Evolutionary conservation across 2,113 vertebrate species (phyloP).

Genomic region (Sinocyclocheilus anophthalmus): DNA sequence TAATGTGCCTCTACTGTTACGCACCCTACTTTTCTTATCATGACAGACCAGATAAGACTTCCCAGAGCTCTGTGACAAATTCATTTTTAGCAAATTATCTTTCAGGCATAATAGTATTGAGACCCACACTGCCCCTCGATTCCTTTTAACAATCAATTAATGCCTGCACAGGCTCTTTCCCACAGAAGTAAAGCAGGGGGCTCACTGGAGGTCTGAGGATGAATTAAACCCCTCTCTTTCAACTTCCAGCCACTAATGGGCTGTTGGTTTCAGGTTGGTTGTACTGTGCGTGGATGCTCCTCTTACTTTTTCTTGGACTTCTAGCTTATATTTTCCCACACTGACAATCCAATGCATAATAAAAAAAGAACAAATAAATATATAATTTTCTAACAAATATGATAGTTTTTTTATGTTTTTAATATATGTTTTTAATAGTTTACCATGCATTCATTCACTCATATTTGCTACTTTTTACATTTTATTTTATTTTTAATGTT

Average conservation of each 20-base stretch:
- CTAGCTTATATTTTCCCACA: background rate
- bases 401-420: no score
- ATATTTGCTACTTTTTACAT: no score
- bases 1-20: slow-evolving; percentile 45
- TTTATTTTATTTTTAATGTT: no score
- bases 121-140: slow-evolving; percentile 26
- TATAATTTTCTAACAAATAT: no score
- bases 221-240: slow-evolving; percentile 15
- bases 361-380: background rate
- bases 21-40: slow-evolving; percentile 68
- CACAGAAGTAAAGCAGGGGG: background rate
- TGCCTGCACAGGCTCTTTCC: slow-evolving; percentile 50
- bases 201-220: slow-evolving; percentile 12
- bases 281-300: background rate
- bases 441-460: no score
- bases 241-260: slow-evolving; percentile 4
- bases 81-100: slow-evolving; percentile 69
- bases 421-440: no score
- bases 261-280: slow-evolving; percentile 39
- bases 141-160: slow-evolving; percentile 77
- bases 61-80: slow-evolving; percentile 65
- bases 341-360: background rate
- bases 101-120: slow-evolving; percentile 65
- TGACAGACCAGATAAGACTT: slow-evolving; percentile 57
- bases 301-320: background rate